A percentile compares a stretch with the other conserved stretches of the same genome.
These are phyloP conservation scores for Trematocara macrostoma DNA, from an alignment of 2,113 vertebrate genomes.

Conservation along the genomic window DNA sequence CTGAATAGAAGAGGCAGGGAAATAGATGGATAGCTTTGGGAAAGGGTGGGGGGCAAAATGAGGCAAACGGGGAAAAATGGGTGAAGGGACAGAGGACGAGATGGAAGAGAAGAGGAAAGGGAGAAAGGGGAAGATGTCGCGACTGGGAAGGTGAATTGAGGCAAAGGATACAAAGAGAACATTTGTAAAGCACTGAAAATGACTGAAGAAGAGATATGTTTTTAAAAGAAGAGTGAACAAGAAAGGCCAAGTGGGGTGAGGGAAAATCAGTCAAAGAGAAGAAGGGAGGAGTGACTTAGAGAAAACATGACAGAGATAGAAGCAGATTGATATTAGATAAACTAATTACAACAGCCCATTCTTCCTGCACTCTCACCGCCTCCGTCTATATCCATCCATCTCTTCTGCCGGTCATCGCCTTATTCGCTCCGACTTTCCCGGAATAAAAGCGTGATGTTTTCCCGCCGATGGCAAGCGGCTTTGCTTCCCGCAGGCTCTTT, in stretches of 20 bases:
- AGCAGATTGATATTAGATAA: constrained; percentile 58
- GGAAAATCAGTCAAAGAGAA: not conserved
- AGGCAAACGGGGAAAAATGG: not conserved
- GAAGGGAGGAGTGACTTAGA: not conserved
- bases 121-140: not conserved
- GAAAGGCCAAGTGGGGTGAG: not conserved
- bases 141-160: not conserved
- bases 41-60: not conserved
- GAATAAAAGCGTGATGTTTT: constrained; percentile 74
- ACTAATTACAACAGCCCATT: constrained; percentile 67
- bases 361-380: constrained; percentile 68
- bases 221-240: not conserved
- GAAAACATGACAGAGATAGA: constrained; percentile 40
- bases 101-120: not conserved
- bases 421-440: constrained; percentile 71
- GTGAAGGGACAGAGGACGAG: not conserved
- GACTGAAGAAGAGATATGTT: not conserved
- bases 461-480: constrained; percentile 72
- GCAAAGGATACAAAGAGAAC: not conserved
- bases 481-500: constrained; percentile 79
- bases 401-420: constrained; percentile 66
- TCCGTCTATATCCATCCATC: constrained; percentile 51
- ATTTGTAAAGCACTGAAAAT: not conserved
- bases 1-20: not conserved
- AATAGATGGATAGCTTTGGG: not conserved